phyloP scores from a whole-genome alignment of 2,113 vertebrate species.

The Spilogale gracilis region DNA sequence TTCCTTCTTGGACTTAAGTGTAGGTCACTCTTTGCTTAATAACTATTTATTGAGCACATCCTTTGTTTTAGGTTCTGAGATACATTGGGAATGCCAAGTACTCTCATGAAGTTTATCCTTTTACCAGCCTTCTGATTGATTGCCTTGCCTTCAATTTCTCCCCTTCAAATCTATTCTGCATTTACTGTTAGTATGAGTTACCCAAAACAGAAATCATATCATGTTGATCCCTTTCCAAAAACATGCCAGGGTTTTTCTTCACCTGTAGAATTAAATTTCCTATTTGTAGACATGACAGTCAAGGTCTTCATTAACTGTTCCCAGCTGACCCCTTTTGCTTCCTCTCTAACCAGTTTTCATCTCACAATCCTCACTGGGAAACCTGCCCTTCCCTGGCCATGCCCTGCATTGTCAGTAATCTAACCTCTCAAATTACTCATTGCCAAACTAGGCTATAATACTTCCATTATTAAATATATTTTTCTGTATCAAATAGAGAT shows the following conservation, averaged over 20 bases:
- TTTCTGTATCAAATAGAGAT: neutral
- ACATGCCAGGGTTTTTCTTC: neutral
- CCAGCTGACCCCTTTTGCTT: neutral
- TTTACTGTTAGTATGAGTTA: neutral
- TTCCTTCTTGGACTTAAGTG: neutral
- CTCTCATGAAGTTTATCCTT: neutral
- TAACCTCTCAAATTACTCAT: neutral
- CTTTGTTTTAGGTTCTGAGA: neutral
- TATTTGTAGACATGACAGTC: neutral
- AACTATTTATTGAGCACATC: neutral
- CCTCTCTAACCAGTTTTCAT: neutral
- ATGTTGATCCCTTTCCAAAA: constrained; percentile 28
- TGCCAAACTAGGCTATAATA: neutral
- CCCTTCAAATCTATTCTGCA: neutral
- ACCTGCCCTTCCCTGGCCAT: neutral
- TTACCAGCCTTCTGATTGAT: neutral
- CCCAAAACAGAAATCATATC: neutral
- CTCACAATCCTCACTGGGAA: neutral
- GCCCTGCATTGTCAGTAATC: neutral
- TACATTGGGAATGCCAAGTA: neutral
- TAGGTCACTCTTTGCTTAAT: neutral
- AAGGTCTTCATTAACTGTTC: neutral
- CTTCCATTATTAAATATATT: neutral
- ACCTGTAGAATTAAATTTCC: neutral
- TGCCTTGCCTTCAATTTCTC: neutral